Base-by-base conservation (phyloP, 2,797 vertebrate species). In the Syngnathus acus region DNA sequence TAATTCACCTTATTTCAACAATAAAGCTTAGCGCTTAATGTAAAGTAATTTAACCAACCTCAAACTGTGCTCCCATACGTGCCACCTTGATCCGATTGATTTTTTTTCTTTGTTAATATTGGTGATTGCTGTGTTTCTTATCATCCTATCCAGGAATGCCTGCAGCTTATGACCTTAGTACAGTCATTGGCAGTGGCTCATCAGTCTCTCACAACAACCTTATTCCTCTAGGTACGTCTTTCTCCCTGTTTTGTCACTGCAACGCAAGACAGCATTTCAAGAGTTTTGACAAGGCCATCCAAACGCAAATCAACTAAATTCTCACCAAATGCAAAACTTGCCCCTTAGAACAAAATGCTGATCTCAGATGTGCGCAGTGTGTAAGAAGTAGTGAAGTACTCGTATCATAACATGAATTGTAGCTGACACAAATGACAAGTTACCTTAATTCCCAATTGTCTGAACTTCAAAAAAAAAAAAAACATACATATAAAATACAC, bases 121-220 rank as follows among this genome's bases (percentile, higher is more conserved):
- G 42, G 60, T 45, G 21, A 62, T 45, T 47, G 60, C 60, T 62
- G 60, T 62, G 42, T 45, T 62, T 62, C 60, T 62, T 62, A 16
- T 62, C 60, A 21, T 64, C 43, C 62, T n/a, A 50, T 71, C 43
- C 84, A 96, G 95, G 95, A 80, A 95, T 97, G 94, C 95, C 95
- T 48, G 86, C 94, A 39, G 95, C 95, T 74, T 97, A 97, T 71
- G 95, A 97, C 90, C 93, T 97, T 85, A 97, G 95, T 87, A 94
- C 94, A 84, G 94, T 96, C 85, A 95, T 96, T 6, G 92, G 93
- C 38, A 88, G 94, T 9, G 89, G 94, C 74, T 88, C 94, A 42
- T 80, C 93, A 17, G 94, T 93, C 73, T 91, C 93, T 84, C 95
- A 96, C 90, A 97, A 95, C 92, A 97, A 97, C 91, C 92, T 97